A percentile compares a stretch with the other conserved stretches of the same genome.
These are phyloP conservation scores for Willisornis vidua DNA, from an alignment of 2,113 vertebrate species.

Conservation along the genomic window DNA sequence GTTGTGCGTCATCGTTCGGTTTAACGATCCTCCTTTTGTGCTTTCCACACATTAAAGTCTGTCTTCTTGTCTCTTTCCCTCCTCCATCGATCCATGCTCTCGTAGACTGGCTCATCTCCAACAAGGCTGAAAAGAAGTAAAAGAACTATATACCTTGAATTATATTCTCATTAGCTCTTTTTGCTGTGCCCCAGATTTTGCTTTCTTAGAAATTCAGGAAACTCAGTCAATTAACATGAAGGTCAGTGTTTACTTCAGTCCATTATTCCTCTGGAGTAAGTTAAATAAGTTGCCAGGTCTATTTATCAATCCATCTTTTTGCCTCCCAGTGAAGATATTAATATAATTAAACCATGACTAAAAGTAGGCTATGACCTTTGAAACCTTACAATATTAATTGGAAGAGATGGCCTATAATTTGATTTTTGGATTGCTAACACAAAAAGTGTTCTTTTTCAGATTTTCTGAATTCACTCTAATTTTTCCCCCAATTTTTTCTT, in stretches of 20 bases:
- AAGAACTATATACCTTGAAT: not conserved
- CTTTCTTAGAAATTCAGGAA: not conserved
- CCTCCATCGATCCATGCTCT: too few relatives aligned
- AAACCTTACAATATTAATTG: not conserved
- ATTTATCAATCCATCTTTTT: not conserved
- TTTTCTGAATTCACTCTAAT: not conserved
- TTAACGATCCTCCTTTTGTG: too few relatives aligned
- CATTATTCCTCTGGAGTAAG: not conserved
- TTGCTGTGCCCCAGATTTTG: not conserved
- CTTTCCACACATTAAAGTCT: too few relatives aligned
- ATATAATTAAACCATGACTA: not conserved
- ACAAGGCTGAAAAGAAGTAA: not conserved
- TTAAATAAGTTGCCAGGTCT: not conserved
- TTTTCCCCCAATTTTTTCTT: accelerated
- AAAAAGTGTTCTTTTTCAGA: not conserved
- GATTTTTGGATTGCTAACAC: not conserved
- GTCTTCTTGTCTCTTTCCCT: too few relatives aligned
- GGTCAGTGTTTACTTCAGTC: not conserved
- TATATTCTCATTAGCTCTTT: not conserved
- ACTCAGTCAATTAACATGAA: not conserved
- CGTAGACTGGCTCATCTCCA: too few relatives aligned
- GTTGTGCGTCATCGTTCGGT: too few relatives aligned
- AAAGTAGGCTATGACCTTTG: not conserved
- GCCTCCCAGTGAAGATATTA: not conserved
- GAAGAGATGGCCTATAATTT: not conserved